phyloP scores from a whole-genome alignment of 1,140 invertebrate species.

The Acromyrmex charruanus region DNA sequence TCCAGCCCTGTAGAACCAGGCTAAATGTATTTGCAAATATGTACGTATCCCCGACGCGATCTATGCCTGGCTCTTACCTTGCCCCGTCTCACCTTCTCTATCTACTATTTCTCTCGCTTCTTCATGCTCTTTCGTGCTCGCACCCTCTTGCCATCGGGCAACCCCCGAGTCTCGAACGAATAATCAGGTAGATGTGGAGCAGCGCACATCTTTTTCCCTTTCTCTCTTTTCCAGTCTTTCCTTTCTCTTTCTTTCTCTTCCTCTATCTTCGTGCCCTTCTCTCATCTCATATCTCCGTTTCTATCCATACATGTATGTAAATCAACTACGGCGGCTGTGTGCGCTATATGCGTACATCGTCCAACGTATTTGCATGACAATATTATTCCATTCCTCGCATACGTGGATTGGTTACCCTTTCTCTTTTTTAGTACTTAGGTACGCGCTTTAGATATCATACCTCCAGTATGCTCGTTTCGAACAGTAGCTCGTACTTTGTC shows the following conservation, averaged over 20 bases:
- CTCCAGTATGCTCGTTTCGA: slow-evolving; percentile 22
- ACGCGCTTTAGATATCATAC: slow-evolving; percentile 24
- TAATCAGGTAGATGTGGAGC: slow-evolving; percentile 82
- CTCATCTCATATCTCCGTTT: slow-evolving; percentile 57
- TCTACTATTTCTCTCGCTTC: slow-evolving; percentile 34
- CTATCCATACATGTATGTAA: slow-evolving; percentile 79
- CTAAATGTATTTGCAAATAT: slow-evolving; percentile 86
- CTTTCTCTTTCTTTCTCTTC: background rate
- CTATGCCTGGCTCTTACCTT: slow-evolving; percentile 68
- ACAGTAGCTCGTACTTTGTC: background rate
- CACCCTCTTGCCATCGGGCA: slow-evolving; percentile 55
- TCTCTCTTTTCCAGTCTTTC: slow-evolving; percentile 10
- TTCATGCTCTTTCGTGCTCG: background rate
- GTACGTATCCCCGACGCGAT: slow-evolving; percentile 79
- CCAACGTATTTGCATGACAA: slow-evolving; percentile 83
- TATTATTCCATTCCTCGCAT: slow-evolving; percentile 79
- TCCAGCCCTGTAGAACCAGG: slow-evolving; percentile 72
- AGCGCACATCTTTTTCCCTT: slow-evolving; percentile 43
- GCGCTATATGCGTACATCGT: slow-evolving; percentile 63
- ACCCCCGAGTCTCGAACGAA: slow-evolving; percentile 73
- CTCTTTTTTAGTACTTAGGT: slow-evolving; percentile 47
- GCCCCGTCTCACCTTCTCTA: slow-evolving; percentile 13
- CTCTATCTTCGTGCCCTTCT: slow-evolving; percentile 61
- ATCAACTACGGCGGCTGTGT: slow-evolving; percentile 77
- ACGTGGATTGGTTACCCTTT: slow-evolving; percentile 78